Conservation (phyloP, 2,113 vertebrate genomes). For the Phycodurus eques region DNA sequence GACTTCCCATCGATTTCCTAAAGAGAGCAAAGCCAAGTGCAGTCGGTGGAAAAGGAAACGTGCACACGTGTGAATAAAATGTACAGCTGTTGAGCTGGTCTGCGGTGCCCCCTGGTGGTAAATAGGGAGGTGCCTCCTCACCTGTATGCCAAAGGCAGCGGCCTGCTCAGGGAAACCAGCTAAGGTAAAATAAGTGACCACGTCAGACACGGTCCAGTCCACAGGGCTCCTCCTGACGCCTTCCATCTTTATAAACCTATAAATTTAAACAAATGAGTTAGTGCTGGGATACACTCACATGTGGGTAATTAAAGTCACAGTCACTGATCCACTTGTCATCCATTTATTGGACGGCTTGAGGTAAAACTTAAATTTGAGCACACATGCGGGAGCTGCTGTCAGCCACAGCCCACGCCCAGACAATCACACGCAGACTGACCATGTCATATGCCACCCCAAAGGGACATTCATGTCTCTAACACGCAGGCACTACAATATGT, state of each 20-base stretch:
- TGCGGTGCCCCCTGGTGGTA: conserved; percentile 39
- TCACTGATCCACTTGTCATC: no score
- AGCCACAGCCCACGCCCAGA: no score
- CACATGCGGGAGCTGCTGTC: no score
- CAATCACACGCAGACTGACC: no score
- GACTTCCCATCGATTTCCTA: conserved; percentile 90
- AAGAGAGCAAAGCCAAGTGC: conserved; percentile 31
- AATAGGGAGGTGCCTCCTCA: conserved; percentile 45
- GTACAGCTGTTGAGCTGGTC: background rate
- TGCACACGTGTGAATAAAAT: conserved; percentile 5
- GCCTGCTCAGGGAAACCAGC: conserved; percentile 86
- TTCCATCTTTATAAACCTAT: conserved; percentile 75
- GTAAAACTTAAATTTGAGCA: no score
- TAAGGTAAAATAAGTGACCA: conserved; percentile 82
- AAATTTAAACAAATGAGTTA: background rate
- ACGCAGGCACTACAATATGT: no score
- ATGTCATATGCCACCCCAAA: no score
- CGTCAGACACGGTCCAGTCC: conserved; percentile 84
- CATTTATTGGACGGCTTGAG: no score
- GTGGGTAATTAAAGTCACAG: no score
- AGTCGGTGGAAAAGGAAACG: background rate
- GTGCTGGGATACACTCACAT: no score
- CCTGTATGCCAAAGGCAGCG: conserved; percentile 82
- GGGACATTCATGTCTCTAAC: no score
- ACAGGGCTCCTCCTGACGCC: conserved; percentile 66